phyloP scores from a whole-genome alignment of 2,888 invertebrate genomes.

The Osedax frankpressi region DNA sequence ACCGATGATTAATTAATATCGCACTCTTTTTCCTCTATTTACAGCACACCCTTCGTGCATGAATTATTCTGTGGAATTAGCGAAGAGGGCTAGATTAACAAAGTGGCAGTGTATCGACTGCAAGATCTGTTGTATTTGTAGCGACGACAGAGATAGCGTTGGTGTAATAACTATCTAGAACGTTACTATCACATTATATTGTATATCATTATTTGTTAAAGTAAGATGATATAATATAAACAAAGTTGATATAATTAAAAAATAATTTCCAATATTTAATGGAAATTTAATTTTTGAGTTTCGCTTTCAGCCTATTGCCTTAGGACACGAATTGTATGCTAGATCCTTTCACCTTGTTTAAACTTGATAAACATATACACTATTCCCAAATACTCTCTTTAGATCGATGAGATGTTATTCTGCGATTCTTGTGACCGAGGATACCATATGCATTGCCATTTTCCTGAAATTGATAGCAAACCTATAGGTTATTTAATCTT shows the following conservation, averaged over 20 bases:
- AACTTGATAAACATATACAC: no score
- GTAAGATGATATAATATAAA: no score
- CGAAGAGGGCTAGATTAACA: conserved; percentile 40
- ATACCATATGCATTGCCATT: conserved; percentile 69
- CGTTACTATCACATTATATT: no score
- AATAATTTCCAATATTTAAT: no score
- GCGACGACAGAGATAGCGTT: conserved; percentile 53
- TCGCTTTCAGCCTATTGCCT: no score
- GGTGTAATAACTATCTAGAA: no score
- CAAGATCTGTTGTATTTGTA: conserved; percentile 70
- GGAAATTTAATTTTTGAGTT: no score
- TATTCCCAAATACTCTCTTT: no score
- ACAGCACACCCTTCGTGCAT: conserved; percentile 50
- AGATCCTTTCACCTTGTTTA: no score
- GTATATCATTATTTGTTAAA: no score
- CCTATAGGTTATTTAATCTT: conserved; percentile 43
- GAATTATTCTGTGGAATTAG: conserved; percentile 47
- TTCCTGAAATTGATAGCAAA: conserved; percentile 50
- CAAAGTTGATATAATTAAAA: no score
- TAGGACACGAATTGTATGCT: no score
- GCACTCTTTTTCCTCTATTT: conserved; percentile 17
- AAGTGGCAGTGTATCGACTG: conserved; percentile 78
- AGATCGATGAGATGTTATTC: conserved; percentile 56
- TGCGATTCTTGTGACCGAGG: conserved; percentile 73
- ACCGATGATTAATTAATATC: background rate